A percentile compares a stretch with the other conserved stretches of the same genome.
Conservation (phyloP, 2,888 invertebrate species). For the Cosmia trapezina region DNA sequence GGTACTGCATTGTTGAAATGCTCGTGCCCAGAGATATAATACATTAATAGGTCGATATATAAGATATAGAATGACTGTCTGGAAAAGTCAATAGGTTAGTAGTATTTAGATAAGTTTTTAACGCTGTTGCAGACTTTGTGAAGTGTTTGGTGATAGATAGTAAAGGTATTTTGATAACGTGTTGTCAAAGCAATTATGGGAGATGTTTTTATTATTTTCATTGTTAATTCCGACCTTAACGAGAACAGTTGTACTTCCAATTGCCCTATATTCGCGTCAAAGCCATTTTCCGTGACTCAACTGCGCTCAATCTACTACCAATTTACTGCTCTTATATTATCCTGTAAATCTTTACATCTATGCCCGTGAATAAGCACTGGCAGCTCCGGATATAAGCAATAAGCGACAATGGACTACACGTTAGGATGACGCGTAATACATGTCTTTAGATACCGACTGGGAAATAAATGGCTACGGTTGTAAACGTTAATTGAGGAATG, state of each 20-base stretch:
- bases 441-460: conserved; percentile 65
- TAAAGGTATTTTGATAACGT: neutral
- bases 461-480: conserved; percentile 43
- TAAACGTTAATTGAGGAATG: conserved; percentile 44
- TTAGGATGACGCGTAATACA: conserved; percentile 60
- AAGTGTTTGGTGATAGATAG: conserved; percentile 22
- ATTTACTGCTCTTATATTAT: conserved; percentile 54
- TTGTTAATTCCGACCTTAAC: conserved; percentile 1
- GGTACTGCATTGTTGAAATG: conserved; percentile 46
- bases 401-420: conserved; percentile 75
- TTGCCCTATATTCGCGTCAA: conserved; percentile 40
- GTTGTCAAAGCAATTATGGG: neutral
- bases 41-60: neutral
- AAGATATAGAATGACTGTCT: conserved; percentile 28
- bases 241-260: conserved; percentile 18
- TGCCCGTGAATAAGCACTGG: conserved; percentile 58
- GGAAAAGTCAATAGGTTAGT: conserved; percentile 30
- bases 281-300: conserved; percentile 37
- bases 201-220: neutral
- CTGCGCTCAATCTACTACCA: conserved; percentile 27
- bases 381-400: conserved; percentile 82
- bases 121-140: conserved; percentile 10
- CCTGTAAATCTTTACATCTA: conserved; percentile 57
- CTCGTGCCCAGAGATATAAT: conserved; percentile 14
- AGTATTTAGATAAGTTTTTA: conserved; percentile 27